Percentiles rank a stretch among this genome's conserved stretches.
Conservation (phyloP, 1,140 invertebrate species). For the Drosophila cardini region DNA sequence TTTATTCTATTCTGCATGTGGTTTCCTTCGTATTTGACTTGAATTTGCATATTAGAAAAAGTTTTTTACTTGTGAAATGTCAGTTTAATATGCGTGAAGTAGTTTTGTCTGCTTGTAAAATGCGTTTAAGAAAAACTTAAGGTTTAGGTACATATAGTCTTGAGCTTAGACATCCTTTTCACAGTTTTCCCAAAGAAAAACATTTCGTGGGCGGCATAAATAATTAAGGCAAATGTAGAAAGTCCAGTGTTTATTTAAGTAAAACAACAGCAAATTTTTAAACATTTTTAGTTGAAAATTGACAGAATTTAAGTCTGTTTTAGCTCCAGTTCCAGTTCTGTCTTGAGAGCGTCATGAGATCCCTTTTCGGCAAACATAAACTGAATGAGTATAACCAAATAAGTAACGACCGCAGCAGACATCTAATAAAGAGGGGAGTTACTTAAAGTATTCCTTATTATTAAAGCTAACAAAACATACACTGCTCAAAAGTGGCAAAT, state of each 20-base stretch:
- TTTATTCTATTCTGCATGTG: conserved; percentile 49
- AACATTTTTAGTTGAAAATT: not conserved
- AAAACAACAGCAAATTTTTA: not conserved
- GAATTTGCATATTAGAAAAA: conserved; percentile 83
- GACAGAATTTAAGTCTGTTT: not conserved
- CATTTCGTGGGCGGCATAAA: conserved; percentile 68
- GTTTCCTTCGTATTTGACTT: conserved; percentile 56
- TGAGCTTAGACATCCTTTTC: not conserved
- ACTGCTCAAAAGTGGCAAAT: conserved; percentile 69
- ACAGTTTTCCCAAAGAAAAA: not conserved
- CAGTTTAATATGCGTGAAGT: conserved; percentile 83
- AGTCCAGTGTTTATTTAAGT: conserved; percentile 20
- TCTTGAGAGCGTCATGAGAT: not conserved
- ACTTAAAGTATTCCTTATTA: too few relatives aligned
- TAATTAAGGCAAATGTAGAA: conserved; percentile 61
- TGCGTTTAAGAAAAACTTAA: conserved; percentile 70
- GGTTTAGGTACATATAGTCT: conserved; percentile 63
- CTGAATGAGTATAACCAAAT: conserved; percentile 80
- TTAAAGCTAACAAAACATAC: conserved; percentile 36
- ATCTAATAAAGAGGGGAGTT: conserved; percentile 50
- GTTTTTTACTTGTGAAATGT: conserved; percentile 78
- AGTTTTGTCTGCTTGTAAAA: conserved; percentile 66
- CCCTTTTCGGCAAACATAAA: conserved; percentile 78
- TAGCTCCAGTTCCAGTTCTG: not conserved
- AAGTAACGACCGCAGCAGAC: conserved; percentile 79